These are phyloP conservation scores for Cataglyphis hispanica DNA, from an alignment of 1,140 invertebrate genomes.

Conservation along the genomic window DNA sequence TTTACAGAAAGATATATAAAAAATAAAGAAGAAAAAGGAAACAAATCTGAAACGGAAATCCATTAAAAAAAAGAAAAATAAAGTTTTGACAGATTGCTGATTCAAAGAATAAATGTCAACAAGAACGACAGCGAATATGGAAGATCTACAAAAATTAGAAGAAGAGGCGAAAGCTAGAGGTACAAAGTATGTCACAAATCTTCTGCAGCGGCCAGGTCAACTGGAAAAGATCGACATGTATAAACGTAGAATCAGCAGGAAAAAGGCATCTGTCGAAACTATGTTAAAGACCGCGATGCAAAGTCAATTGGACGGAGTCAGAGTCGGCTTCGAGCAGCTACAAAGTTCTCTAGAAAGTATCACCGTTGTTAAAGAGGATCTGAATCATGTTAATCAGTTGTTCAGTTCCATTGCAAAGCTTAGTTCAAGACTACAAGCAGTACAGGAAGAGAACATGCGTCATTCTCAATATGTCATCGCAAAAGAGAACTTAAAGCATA, in stretches of 20 bases:
- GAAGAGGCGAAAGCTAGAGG: conserved; percentile 94
- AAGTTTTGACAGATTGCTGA: not conserved
- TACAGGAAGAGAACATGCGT: conserved; percentile 96
- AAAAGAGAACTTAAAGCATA: conserved; percentile 99
- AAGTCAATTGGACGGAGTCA: conserved; percentile 98
- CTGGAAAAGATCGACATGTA: conserved; percentile 98
- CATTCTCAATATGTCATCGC: conserved; percentile 99
- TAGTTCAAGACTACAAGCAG: conserved; percentile 92
- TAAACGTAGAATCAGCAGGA: conserved; percentile 92
- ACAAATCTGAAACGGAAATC: too few relatives aligned
- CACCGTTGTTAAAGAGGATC: conserved; percentile 90
- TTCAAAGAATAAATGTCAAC: too few relatives aligned
- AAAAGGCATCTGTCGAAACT: conserved; percentile 98
- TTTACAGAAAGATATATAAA: not conserved
- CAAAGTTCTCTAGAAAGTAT: conserved; percentile 94
- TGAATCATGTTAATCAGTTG: conserved; percentile 83
- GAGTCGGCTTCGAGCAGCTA: conserved; percentile 96
- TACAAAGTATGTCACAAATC: conserved; percentile 96
- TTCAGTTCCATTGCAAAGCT: conserved; percentile 91
- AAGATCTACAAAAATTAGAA: conserved; percentile 91
- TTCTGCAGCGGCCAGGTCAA: conserved; percentile 97
- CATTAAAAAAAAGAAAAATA: not conserved
- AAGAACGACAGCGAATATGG: conserved; percentile 86
- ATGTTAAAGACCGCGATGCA: conserved; percentile 99
- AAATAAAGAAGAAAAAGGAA: too few relatives aligned